Evolutionary conservation across 2,113 vertebrate species (phyloP).

Genomic region (Isichthys henryi): DNA sequence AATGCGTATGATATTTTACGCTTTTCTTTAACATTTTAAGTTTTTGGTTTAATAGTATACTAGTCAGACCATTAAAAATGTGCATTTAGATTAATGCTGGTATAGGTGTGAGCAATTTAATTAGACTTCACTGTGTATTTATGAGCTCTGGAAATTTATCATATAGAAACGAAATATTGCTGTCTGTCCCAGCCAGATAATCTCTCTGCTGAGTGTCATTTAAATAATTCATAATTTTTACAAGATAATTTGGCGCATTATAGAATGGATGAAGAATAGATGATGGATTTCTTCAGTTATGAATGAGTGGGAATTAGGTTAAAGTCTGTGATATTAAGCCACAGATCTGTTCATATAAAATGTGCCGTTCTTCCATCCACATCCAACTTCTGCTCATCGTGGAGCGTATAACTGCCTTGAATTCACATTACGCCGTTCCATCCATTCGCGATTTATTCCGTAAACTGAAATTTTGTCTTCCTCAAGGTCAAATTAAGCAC

Average conservation of each 20-base stretch:
- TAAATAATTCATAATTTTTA: constrained; percentile 8
- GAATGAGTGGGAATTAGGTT: not conserved
- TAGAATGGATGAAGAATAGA: not conserved
- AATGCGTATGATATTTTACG: not conserved
- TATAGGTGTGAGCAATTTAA: not conserved
- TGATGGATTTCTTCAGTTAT: not conserved
- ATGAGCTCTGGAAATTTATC: not conserved
- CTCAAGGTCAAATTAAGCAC: not conserved
- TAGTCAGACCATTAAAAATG: not conserved
- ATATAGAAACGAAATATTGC: not conserved
- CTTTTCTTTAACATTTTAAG: not conserved
- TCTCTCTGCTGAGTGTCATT: not conserved
- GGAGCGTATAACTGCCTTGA: no score
- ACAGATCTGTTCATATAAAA: not conserved
- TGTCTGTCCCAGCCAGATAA: not conserved
- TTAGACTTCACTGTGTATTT: not conserved
- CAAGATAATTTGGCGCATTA: not conserved
- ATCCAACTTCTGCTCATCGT: not conserved
- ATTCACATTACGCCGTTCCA: not conserved
- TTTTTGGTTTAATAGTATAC: not conserved
- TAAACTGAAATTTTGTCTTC: not conserved
- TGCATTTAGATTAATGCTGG: not conserved
- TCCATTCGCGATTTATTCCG: not conserved
- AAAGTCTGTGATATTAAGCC: not conserved
- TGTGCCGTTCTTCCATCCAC: not conserved